Base-by-base conservation (phyloP, 2,113 vertebrate species). In the Ammodytes marinus region DNA sequence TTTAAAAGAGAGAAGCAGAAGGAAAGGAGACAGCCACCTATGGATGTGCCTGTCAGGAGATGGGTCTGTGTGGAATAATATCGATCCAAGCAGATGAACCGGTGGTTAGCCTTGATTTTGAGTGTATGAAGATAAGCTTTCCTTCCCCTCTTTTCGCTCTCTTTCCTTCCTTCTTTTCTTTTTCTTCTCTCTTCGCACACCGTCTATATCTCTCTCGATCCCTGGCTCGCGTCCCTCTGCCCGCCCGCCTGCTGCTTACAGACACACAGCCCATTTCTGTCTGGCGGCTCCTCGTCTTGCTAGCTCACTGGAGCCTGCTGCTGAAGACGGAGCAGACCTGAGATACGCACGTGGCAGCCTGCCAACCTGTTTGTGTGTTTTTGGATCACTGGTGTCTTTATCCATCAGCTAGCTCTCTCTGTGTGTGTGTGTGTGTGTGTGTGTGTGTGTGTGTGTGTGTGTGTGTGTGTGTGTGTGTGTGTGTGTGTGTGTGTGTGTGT, bases 311-410 rank as follows among this genome's bases (percentile, higher is more conserved):
- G 82, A 91, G 86, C 77, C 88, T 88, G 88, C 84, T 74, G 88
- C 79, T 40, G 86, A 80, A 52, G 88, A 76, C 88, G 72, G 84
- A 87, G 80, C 81, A 75, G 84, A 86, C 90, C 90, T 83, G 87
- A 86, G 85, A 89, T 83, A 63, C 68, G 61, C 88, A 78, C 69
- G 85, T 89, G 91, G 91, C 91, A 71, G 85, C 69, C 88, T 73
- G 90, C 91, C 92, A 91, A 58, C 69, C 80, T 68, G 83, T 80
- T 82, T 89, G 90, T 92, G 89, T 92, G 86, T 88, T 91, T 27
- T 88, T 84, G 82, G 83, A 91, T 94, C 90, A 91, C 79, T 90
- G 91, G 85, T 79, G 92, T 90, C 87, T 94, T 91, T 91, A 90
- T 91, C 79, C 79, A 47, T 70, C 64, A 40, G 50, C 66, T 78